Evolutionary conservation across 2,113 vertebrate species (phyloP).

Genomic region (Salminus brasiliensis): DNA sequence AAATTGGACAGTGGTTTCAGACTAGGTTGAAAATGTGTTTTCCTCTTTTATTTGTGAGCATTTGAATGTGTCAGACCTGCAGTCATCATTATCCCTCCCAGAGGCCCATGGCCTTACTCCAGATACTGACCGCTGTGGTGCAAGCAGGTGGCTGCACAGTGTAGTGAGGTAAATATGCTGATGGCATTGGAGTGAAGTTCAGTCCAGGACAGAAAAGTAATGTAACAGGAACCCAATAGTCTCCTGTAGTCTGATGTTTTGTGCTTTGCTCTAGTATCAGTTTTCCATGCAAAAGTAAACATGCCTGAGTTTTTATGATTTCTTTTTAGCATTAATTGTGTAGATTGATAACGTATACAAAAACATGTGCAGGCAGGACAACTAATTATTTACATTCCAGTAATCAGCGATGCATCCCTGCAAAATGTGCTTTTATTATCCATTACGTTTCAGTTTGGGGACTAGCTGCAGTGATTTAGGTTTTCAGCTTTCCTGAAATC

Average conservation of each 20-base stretch:
- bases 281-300: not conserved
- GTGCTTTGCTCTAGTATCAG: not conserved
- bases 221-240: not conserved
- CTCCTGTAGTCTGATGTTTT: not conserved
- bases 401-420: slow-evolving; percentile 20
- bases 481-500: slow-evolving; percentile 33
- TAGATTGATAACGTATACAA: no score
- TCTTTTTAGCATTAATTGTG: no score
- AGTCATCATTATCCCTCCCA: not conserved
- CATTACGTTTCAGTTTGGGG: not conserved
- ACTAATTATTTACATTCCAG: slow-evolving; percentile 29
- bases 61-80: not conserved
- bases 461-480: slow-evolving; percentile 35
- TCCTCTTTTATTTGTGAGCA: not conserved
- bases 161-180: not conserved
- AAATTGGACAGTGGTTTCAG: not conserved
- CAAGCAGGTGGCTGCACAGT: not conserved
- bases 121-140: not conserved
- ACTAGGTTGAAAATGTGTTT: not conserved
- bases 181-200: not conserved
- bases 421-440: slow-evolving; percentile 22
- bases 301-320: not conserved
- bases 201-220: not conserved
- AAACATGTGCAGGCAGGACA: no score
- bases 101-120: not conserved